Conservation (phyloP, 2,797 vertebrate species). For the Furcifer pardalis region DNA sequence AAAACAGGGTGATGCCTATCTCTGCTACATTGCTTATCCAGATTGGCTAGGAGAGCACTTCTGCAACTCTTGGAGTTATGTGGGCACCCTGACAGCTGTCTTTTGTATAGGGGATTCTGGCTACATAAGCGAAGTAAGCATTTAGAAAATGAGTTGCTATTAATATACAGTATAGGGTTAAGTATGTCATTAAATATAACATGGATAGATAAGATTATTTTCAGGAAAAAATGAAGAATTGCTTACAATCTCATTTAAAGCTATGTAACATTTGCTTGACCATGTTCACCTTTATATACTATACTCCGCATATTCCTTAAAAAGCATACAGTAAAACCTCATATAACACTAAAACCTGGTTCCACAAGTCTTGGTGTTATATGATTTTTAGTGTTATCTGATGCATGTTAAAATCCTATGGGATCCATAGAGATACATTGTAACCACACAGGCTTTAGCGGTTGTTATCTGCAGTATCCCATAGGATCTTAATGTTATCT, state of each 20-base stretch:
- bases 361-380: too few species aligned
- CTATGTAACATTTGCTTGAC: constrained; percentile 5
- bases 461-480: too few species aligned
- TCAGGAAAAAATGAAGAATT: constrained; percentile 38
- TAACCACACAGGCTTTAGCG: too few species aligned
- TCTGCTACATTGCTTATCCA: background rate
- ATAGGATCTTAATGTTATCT: too few species aligned
- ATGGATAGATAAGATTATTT: constrained; percentile 14
- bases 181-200: constrained; percentile 17
- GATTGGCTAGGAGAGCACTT: background rate
- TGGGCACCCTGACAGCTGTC: background rate
- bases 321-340: too few species aligned
- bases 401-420: too few species aligned
- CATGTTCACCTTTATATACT: constrained; percentile 26
- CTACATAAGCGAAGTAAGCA: background rate
- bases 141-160: background rate
- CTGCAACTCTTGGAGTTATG: background rate
- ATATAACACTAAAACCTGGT: too few species aligned
- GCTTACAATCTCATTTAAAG: constrained; percentile 25
- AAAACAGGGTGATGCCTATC: background rate
- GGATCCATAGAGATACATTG: too few species aligned
- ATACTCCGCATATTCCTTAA: too few species aligned
- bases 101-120: background rate
- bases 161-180: background rate
- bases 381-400: too few species aligned